phyloP scores from a whole-genome alignment of 2,888 invertebrate species.

The Drosophila lutescens region DNA sequence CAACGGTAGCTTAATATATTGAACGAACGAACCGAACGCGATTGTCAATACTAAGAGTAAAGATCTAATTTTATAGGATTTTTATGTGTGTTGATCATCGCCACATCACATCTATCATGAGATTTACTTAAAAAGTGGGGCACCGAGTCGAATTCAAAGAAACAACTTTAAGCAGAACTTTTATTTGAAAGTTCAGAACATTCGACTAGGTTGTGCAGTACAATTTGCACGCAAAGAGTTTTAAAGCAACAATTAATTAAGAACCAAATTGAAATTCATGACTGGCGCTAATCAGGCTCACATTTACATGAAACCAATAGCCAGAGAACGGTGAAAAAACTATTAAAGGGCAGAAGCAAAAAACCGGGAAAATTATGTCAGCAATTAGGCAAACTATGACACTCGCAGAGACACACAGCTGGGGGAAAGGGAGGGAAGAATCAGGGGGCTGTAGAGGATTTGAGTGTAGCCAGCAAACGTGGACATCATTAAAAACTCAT shows the following conservation, averaged over 20 bases:
- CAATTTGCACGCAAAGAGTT: conserved; percentile 65
- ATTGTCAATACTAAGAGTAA: no score
- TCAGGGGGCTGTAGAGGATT: conserved; percentile 5
- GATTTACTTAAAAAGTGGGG: no score
- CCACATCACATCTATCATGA: no score
- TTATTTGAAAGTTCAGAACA: background rate
- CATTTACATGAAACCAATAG: conserved; percentile 77
- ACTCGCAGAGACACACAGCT: conserved; percentile 51
- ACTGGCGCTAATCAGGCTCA: conserved; percentile 67
- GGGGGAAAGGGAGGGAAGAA: background rate
- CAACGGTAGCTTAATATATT: background rate
- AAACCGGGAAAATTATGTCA: conserved; percentile 63
- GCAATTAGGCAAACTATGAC: conserved; percentile 75
- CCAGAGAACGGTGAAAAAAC: conserved; percentile 51
- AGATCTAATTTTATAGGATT: no score
- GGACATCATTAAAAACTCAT: conserved; percentile 79
- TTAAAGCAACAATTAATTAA: conserved; percentile 76
- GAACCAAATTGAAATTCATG: conserved; percentile 76
- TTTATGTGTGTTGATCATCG: no score
- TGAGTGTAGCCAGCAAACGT: conserved; percentile 24
- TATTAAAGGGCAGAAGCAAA: conserved; percentile 57
- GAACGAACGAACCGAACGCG: no score
- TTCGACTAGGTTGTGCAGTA: conserved; percentile 6
- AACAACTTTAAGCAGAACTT: background rate
- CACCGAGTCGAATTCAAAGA: no score